Evolutionary conservation across 2,797 vertebrate species (phyloP), one percentile per base, ranked within the genome.

Genomic region (Sandelia bainsii): DNA sequence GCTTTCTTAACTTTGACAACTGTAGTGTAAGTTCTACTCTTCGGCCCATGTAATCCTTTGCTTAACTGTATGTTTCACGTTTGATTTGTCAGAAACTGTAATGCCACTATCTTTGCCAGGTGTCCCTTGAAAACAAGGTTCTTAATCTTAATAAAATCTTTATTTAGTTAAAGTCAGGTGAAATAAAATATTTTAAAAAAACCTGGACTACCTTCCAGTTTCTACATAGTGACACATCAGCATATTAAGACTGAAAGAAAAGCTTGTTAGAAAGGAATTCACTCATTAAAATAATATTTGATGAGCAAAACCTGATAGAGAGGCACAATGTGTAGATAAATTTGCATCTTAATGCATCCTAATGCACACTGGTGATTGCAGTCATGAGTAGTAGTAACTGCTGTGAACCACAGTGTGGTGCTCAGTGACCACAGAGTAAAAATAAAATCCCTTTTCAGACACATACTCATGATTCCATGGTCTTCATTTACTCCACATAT

Each of bases 351-450:
- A 39, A 20, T 37, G 42, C 11, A 23, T 13, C 39, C 4, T 1
- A 4, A 11, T 62, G 17, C 4, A 25, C 25, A 25, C 25, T 25
- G 25, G 25, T 5, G 6, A 6, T 32, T 45, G 29, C 17, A 70
- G 49, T 44, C 8, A 40, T 13, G 12, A 22, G 49, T 2, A 50
- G 89, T 77, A 88, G 75, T 91, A 67, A 42, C 84, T 3, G 50
- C 27, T 0, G 5, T n/a, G 11, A 0, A 23, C 93, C 94, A 94
- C 93, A 77, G 53, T 66, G 90, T 84, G 93, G 90, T 48, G 82
- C 87, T 91, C 76, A 58, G 63, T 75, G 77, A 92, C 89, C 83
- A 69, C 23, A 20, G 7, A 74, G 52, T 39, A 25, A 42, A 45
- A 5, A 29, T 11, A 42, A 9, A 0, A 1, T 1, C 4, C 39